Evolutionary conservation across 2,888 invertebrate genomes (phyloP), one percentile per base, ranked within the genome.

Genomic region (Coelinius sp.): DNA sequence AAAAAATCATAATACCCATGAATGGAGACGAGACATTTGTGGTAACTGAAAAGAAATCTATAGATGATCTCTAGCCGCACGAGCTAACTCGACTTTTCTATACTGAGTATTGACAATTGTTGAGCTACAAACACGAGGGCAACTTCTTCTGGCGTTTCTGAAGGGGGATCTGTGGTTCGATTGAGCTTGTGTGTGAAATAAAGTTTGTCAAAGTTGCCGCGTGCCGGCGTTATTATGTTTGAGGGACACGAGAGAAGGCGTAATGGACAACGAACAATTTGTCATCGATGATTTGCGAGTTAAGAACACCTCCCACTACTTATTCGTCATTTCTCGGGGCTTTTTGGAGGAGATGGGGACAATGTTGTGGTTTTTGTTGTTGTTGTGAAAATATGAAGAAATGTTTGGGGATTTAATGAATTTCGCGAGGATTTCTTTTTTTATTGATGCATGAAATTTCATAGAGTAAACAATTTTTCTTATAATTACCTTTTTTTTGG

Each of bases 221-320:
- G 63, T 41, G 63, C 63, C 44, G 24, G n/a, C n/a, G n/a, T 17
- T 4, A 20, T 35, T 53, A 35, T 59, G 59, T 27, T 56, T 27
- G 56, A 56, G 56, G 56, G 56, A 25, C 56, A 56, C 14, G 52
- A 52, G 52, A 56, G 56, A 56, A 56, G 59, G 31, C 59, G 59
- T 59, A 59, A 59, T 59, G 59, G 59, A 59, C 75, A 69, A 70
- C 25, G 46, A 31, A 68, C 72, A 66, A 81, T 80, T 81, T 80
- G 79, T 80, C 79, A 80, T 75, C 74, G 76, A 78, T 80, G 80
- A 80, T 79, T 81, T 79, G 80, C 79, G 74, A 76, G 38, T 66
- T 71, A 31, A 20, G 53, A 65, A 73, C 70, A 65, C 75, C 76
- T 75, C 74, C 75, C 73, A 76, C 75, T 52, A 75, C 66, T 73